A percentile compares a stretch with the other conserved stretches of the same genome.
Evolutionary conservation across 2,113 vertebrate genomes (phyloP).

Genomic region (Bos indicus): DNA sequence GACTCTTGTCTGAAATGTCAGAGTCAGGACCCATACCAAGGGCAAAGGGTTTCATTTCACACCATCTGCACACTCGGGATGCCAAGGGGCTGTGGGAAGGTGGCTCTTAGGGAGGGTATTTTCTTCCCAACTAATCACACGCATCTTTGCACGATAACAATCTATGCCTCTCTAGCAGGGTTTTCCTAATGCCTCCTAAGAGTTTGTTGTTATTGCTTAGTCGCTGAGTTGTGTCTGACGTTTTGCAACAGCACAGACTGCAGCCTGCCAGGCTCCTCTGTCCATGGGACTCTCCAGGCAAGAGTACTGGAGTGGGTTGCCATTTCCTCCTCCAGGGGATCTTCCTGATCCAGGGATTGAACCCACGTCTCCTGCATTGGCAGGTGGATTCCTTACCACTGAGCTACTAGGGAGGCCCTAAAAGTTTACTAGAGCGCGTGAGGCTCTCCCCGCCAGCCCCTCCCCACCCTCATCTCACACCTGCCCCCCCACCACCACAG

Average conservation of each 20-base stretch:
- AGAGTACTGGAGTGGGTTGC: neutral
- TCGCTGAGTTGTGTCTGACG: neutral
- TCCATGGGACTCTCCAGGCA: neutral
- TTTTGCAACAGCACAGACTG: neutral
- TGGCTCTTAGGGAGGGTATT: fast-evolving
- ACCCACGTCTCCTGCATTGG: neutral
- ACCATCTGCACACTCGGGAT: neutral
- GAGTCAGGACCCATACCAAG: too few species aligned
- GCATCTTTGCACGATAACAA: too few species aligned
- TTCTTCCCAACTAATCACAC: neutral
- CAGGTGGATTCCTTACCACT: neutral
- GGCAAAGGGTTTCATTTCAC: fast-evolving
- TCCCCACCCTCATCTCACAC: neutral
- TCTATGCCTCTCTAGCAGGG: neutral
- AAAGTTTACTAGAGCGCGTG: fast-evolving
- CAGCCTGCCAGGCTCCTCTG: neutral
- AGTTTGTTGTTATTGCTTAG: neutral
- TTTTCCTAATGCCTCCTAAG: neutral
- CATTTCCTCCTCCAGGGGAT: neutral
- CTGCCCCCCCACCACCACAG: fast-evolving
- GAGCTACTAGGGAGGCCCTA: neutral
- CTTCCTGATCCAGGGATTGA: neutral
- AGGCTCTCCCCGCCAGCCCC: too few species aligned
- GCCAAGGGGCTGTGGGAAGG: fast-evolving
- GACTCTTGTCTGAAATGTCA: neutral